Evolutionary conservation across 30 jellyfish, hydroid and myxozoan species (phyloP), one percentile per base, ranked within the genome.

Genomic region (Aurelia sp.): DNA sequence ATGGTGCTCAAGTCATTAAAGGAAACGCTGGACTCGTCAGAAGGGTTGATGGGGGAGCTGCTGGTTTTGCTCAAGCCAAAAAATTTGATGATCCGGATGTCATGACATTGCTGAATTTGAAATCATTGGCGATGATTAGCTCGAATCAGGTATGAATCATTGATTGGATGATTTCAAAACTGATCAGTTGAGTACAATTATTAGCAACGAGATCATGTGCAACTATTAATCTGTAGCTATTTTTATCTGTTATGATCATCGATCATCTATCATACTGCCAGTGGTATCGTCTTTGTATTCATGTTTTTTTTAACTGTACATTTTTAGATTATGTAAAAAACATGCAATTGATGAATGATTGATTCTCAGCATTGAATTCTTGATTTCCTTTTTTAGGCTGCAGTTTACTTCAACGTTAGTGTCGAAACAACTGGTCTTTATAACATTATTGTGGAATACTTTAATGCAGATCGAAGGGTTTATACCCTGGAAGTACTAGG

Each of bases 61-160:
- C 55, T 44, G 76, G 33, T 10, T 5, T 11, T 10, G 50, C 20
- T 13, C 83, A 51, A 31, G 86, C 97, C 7, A 13, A 13, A 37
- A 35, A 67, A 12, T 85, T 86, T 41, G 86, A 86, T 13, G 96
- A 92, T 67, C 94, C 96, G 4, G 96, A 86, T 53, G 60, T 86
- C 53, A 21, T 81, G 61, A 82, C 76, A 62, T 84, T 86, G 64
- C 82, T 92, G 86, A 37, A 73, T 18, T 19, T 60, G 57, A 58
- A 71, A 11, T 33, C 52, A 18, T 66, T 86, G 95, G 96, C 96
- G 27, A 87, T 48, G 70, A 55, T 92, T 11, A 92, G 96, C 73
- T 21, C 65, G 8, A 62, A 31, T 44, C 98, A 92, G 97, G 98
- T 91, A 13, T 35, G 65, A 48, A 17, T 35, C 69, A 51, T 33